phyloP scores from a whole-genome alignment of 2,888 invertebrate species.

The Lasioglossum oenotherae region DNA sequence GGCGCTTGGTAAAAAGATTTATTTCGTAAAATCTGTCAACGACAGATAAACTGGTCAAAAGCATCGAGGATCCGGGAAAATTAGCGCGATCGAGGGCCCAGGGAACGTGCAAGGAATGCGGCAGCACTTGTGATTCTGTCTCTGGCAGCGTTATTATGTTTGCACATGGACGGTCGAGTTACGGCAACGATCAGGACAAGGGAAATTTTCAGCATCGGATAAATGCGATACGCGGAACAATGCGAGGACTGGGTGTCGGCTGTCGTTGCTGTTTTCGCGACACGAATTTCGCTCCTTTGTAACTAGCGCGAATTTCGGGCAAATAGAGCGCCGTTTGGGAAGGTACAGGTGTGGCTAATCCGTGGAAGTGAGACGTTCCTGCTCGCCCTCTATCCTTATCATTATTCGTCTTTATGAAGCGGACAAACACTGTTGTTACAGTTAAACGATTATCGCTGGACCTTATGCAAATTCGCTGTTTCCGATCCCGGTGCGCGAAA shows the following conservation, averaged over 20 bases:
- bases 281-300: conserved; percentile 42
- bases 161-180: conserved; percentile 12
- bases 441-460: not conserved
- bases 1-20: too few species aligned
- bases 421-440: not conserved
- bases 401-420: not conserved
- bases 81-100: too few species aligned
- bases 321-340: conserved; percentile 53
- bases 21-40: too few species aligned
- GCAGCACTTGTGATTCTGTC: too few species aligned
- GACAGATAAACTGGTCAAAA: too few species aligned
- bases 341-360: not conserved
- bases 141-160: conserved; percentile 15
- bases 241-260: not conserved
- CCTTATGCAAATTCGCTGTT: too few species aligned
- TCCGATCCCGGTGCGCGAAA: too few species aligned
- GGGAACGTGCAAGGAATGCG: too few species aligned
- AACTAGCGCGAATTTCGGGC: conserved; percentile 35
- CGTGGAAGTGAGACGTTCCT: not conserved
- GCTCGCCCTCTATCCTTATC: not conserved
- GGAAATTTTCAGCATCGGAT: conserved; percentile 10
- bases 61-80: too few species aligned
- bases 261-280: not conserved
- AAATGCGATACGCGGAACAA: conserved; percentile 49
- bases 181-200: conserved; percentile 24